Conservation (phyloP, 2,888 invertebrate genomes). For the Sclerodermus sp. region DNA sequence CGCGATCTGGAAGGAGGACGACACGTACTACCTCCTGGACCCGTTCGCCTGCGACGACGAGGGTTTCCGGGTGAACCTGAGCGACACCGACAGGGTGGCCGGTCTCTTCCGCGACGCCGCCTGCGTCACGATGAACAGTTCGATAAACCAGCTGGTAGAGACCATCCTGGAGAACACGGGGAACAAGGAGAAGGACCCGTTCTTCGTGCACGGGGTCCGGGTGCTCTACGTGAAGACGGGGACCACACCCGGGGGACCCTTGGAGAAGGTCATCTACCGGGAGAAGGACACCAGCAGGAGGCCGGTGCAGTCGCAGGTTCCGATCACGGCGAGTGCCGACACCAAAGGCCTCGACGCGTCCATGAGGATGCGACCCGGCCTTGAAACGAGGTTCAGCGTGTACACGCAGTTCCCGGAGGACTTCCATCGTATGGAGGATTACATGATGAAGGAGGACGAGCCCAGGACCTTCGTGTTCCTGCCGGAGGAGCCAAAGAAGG, state of each 20-base stretch:
- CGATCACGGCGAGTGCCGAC: too few species aligned
- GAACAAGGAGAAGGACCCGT: conserved; percentile 44
- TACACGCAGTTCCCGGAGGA: conserved; percentile 40
- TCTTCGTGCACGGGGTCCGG: conserved; percentile 41
- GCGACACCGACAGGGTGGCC: not conserved
- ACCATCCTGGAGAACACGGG: conserved; percentile 44
- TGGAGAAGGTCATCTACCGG: conserved; percentile 45
- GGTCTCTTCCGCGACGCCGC: conserved; percentile 27
- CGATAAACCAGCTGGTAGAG: conserved; percentile 41
- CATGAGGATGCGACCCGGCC: too few species aligned
- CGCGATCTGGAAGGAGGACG: conserved; percentile 47
- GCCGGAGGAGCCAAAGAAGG: not conserved
- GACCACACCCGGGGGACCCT: conserved; percentile 20
- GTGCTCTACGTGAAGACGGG: conserved; percentile 49
- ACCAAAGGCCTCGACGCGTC: too few species aligned
- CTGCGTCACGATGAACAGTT: conserved; percentile 49
- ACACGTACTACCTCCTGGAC: conserved; percentile 48
- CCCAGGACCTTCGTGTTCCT: conserved; percentile 25
- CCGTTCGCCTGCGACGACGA: conserved; percentile 49
- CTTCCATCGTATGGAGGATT: conserved; percentile 35
- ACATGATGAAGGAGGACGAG: conserved; percentile 36
- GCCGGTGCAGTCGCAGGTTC: too few species aligned
- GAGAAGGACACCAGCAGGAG: conserved; percentile 42
- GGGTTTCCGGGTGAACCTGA: conserved; percentile 38
- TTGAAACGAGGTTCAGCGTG: conserved; percentile 21